These are phyloP conservation scores for Anaspis maculata DNA, from an alignment of 2,888 invertebrate genomes.

Conservation along the genomic window DNA sequence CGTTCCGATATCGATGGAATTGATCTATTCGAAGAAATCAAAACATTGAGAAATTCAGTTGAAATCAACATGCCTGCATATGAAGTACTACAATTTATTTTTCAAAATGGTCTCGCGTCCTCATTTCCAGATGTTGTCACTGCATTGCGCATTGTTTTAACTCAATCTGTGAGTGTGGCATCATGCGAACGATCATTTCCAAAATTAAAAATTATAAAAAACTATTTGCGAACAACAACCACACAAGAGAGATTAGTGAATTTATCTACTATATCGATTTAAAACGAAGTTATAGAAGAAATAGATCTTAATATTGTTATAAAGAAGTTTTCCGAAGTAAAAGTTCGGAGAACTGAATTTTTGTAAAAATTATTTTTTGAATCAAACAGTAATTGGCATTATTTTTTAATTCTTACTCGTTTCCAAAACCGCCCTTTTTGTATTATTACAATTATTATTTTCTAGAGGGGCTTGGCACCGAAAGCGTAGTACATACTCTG, in stretches of 20 bases:
- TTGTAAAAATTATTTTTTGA: neutral
- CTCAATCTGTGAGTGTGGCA: conserved; percentile 8
- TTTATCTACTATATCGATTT: conserved; percentile 18
- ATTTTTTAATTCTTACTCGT: no score
- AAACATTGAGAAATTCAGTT: neutral
- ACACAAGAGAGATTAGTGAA: conserved; percentile 15
- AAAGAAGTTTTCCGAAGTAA: conserved; percentile 14
- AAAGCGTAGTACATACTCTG: no score
- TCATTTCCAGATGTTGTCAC: conserved; percentile 3
- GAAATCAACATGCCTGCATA: neutral
- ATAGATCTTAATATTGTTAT: conserved; percentile 14
- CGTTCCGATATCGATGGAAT: neutral
- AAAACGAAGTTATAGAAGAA: conserved; percentile 14
- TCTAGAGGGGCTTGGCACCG: no score
- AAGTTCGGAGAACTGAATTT: neutral
- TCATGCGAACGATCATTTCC: conserved; percentile 6
- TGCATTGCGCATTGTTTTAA: conserved; percentile 5
- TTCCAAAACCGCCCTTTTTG: no score
- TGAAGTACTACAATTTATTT: conserved; percentile 10
- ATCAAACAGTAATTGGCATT: no score
- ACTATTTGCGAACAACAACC: conserved; percentile 8
- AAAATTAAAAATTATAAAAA: conserved; percentile 9
- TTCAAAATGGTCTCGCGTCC: conserved; percentile 10
- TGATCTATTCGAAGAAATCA: neutral
- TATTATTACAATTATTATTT: no score